Percentiles rank a stretch among this genome's conserved stretches.
Evolutionary conservation across 2,888 invertebrate species (phyloP).

Genomic region (Erebia aethiops): DNA sequence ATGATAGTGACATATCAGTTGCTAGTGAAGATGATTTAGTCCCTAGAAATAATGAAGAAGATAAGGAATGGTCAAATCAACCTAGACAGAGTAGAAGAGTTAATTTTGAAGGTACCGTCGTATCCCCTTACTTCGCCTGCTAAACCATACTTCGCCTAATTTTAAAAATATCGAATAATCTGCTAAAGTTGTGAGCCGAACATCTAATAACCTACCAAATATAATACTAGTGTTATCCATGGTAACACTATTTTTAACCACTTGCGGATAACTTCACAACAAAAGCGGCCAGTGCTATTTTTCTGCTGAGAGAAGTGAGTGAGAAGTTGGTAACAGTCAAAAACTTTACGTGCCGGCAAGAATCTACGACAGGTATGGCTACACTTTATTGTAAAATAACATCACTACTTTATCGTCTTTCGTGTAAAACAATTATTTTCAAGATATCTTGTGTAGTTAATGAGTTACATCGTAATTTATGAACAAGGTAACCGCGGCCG

Average conservation of each 20-base stretch:
- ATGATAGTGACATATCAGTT: conserved; percentile 1
- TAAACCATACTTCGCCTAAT: no score
- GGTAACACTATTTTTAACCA: no score
- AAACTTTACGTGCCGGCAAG: no score
- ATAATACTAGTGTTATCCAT: no score
- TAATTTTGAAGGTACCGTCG: background rate
- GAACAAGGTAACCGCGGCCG: background rate
- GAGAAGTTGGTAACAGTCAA: no score
- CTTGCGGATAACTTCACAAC: no score
- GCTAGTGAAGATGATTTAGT: conserved; percentile 2
- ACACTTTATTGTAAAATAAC: background rate
- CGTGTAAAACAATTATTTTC: background rate
- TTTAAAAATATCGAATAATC: no score
- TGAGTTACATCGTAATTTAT: background rate
- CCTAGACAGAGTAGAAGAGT: background rate
- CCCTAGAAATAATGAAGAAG: background rate
- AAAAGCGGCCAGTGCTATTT: no score
- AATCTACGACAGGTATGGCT: conserved; percentile 4
- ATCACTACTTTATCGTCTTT: conserved; percentile 2
- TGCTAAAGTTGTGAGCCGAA: no score
- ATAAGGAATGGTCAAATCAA: conserved; percentile 2
- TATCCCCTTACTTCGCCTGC: no score
- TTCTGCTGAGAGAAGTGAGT: no score
- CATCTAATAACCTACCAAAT: no score
- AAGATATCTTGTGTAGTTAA: background rate